Base-by-base conservation (phyloP, 2,888 invertebrate genomes). In the Buathra laborator region DNA sequence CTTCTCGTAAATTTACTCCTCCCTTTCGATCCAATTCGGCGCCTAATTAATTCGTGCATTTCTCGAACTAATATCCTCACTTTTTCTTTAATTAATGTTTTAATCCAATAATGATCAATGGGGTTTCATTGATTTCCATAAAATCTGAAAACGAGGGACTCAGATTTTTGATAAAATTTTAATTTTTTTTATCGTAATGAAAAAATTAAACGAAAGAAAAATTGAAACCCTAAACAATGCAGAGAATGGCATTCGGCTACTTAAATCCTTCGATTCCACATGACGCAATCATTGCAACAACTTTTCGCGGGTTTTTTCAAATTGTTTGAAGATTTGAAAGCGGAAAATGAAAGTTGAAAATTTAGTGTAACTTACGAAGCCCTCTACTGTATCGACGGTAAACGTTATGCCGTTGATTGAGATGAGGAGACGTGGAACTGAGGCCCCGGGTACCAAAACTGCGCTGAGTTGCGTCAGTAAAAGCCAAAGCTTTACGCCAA, bases 391-490 rank as follows among this genome's bases (percentile, higher is more conserved):
- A 14, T 19, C 24, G 44, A 5, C 59, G 3, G n/a, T 37, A 64
- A 66, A 48, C n/a, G 14, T 66, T 66, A 19, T 43, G 0, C 19
- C 51, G 48, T 3, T 14, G 37, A 66, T 59, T 24, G 24, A 24
- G 24, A n/a, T n/a, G n/a, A 24, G 24, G 24, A 24, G 2, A 24
- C 24, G 19, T 51, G 48, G 32, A 64, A 62, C 29, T 62, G 32
- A 62, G 62, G 46, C 62, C 24, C 24, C 24, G 24, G 24, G 24
- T 48, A 12, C 43, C 14, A 16, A 74, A 62, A 24, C 29, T 14
- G 29, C 46, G 10, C 46, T 16, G 9, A 19, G 29, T 48, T 74
- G 48, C 62, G 62, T 74, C 74, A 32, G 48, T 24, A 1, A 16
- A 32, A 46, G 46, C 62, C 44, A 62, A 74, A 53, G 43, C n/a